These are phyloP conservation scores for Monopis laevigella DNA, from an alignment of 2,888 invertebrate genomes.

Conservation along the genomic window DNA sequence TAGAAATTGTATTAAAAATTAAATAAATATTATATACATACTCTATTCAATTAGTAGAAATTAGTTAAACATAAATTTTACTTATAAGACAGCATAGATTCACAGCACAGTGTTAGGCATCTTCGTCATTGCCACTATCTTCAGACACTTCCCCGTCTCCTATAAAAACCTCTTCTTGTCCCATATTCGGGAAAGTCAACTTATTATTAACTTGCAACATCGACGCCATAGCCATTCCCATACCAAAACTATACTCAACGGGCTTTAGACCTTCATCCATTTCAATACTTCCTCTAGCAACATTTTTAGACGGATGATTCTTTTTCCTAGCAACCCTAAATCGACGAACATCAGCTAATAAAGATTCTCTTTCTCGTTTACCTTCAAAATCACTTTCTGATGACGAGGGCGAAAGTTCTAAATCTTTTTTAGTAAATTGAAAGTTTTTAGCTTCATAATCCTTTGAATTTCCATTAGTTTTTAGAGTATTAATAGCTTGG, in stretches of 20 bases:
- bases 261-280: slow-evolving; percentile 50
- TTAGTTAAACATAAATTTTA: no score
- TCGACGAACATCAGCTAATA: slow-evolving; percentile 41
- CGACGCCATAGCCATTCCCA: slow-evolving; percentile 59
- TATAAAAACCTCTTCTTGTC: slow-evolving; percentile 48
- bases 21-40: no score
- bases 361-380: slow-evolving; percentile 27
- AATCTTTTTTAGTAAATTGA: slow-evolving; percentile 38
- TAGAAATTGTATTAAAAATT: no score
- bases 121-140: slow-evolving; percentile 59
- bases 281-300: slow-evolving; percentile 27
- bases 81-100: no score
- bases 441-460: slow-evolving; percentile 18
- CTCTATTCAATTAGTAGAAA: no score
- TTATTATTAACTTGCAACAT: slow-evolving; percentile 41
- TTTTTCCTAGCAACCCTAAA: slow-evolving; percentile 42
- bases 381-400: slow-evolving; percentile 44
- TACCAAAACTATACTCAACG: slow-evolving; percentile 55
- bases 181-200: slow-evolving; percentile 30
- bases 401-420: slow-evolving; percentile 38
- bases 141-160: slow-evolving; percentile 54
- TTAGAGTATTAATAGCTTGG: slow-evolving; percentile 19
- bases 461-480: background rate
- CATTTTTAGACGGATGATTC: slow-evolving; percentile 30
- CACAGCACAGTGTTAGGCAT: no score